Evolutionary conservation across 2,888 invertebrate species (phyloP), one percentile per base, ranked within the genome.

Genomic region (Dolichomitus sp.): DNA sequence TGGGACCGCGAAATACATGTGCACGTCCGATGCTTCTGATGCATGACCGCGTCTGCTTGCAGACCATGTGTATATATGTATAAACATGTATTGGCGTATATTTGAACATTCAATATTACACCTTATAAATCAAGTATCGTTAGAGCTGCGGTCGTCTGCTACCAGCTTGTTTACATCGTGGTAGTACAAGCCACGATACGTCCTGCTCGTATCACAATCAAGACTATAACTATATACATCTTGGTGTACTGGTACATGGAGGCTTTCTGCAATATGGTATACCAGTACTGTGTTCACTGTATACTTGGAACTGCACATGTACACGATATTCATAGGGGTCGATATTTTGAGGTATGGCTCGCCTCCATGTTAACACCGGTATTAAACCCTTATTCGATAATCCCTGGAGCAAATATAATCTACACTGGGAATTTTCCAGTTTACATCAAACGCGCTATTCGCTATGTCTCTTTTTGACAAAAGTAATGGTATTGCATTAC

Each of bases 71-170:
- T 63, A 40, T 37, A 48, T 61, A 30, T 23, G 14, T 33, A 66
- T 57, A 75, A 23, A 19, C 17, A 59, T 57, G 45, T 54, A 45
- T 37, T 45, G 17, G 17, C 19, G 45, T 33, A 63, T 73, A 69
- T 48, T 57, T 63, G 57, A 59, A 50, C 65, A 66, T 75, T 75
- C 79, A 65, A 70, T 79, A 82, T 82, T 72, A 59, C 66, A 66
- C 63, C 65, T 70, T 75, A 82, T 82, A 75, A 75, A 82, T 79
- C 82, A 75, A 59, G 75, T 65, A 75, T 75, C 75, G 70, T 69
- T 69, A 65, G 69, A 70, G 48, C 74, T 57, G 57, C 48, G 78
- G 50, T 66, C 50, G n/a, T 66, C 69, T 72, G 66, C 70, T 48
- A 61, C 59, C 52, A 73, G 54, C 30, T n/a, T 69, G 81, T 78